Evolutionary conservation across 2,888 invertebrate species (phyloP).

Genomic region (Nemoura dubitans): DNA sequence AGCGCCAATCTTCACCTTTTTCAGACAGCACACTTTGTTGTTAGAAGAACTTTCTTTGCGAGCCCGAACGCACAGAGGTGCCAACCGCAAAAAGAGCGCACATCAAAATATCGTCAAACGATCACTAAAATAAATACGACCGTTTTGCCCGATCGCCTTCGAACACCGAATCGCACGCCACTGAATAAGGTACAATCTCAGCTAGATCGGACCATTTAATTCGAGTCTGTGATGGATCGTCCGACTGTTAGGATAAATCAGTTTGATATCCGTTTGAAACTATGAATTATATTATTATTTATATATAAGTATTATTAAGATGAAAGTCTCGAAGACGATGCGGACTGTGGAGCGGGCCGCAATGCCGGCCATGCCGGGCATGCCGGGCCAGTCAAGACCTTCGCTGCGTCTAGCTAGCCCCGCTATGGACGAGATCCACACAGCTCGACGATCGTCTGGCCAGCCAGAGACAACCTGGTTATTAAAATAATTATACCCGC

Average conservation of each 20-base stretch:
- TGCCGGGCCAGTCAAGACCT: neutral
- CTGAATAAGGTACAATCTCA: neutral
- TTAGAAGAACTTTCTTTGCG: too few relatives aligned
- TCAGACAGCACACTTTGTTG: too few relatives aligned
- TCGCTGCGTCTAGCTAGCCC: neutral
- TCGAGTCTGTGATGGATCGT: neutral
- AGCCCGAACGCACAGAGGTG: too few relatives aligned
- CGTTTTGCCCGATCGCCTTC: too few relatives aligned
- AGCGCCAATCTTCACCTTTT: too few relatives aligned
- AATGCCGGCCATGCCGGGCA: too few relatives aligned
- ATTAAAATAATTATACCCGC: conserved; percentile 40
- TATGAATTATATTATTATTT: conserved; percentile 1
- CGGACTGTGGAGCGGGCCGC: neutral
- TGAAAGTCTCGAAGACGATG: neutral
- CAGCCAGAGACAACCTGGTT: conserved; percentile 29
- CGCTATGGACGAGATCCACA: too few relatives aligned
- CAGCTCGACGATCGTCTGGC: neutral
- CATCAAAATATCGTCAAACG: too few relatives aligned
- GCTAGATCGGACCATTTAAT: neutral
- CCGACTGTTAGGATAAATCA: neutral
- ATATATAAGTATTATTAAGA: neutral
- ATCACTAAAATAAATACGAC: too few relatives aligned
- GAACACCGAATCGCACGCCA: neutral
- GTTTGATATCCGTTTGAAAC: neutral
- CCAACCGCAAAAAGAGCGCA: too few relatives aligned